Evolutionary conservation across 1,140 invertebrate genomes (phyloP), one percentile per base, ranked within the genome.

Genomic region (Drosophila kanapiae): DNA sequence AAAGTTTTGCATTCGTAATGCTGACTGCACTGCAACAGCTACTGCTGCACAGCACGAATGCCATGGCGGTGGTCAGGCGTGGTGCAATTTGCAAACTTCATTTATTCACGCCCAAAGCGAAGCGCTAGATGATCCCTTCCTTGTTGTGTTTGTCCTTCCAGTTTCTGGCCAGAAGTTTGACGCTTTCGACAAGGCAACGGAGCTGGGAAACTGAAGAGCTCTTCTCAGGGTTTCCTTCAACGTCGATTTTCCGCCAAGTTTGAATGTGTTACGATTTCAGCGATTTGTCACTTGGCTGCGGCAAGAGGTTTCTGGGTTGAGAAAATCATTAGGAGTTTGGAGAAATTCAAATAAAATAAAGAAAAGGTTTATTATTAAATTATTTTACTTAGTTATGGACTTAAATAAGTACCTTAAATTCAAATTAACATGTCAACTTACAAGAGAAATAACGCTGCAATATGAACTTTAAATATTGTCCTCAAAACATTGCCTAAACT

Each of bases 81-180:
- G 85, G 81, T 90, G 85, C 85, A 88, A 88, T 88, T 90, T 88
- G 85, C 85, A 90, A 90, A 90, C 85, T 90, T 90, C 85, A 90
- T 90, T 90, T 90, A 90, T 90, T 90, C 86, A 90, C 85, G 85
- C 85, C 85, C 82, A 75, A 49, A 85, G 86, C 81, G 74, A 75
- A 62, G 72, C 71, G 70, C 71, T 71, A 70, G 74, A 64, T 69
- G 62, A 78, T 48, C 75, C 61, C 56, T 48, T 38, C 40, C 54
- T 71, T 78, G 79, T 86, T 86, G 84, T 86, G 84, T 88, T 88
- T 81, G 62, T 61, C 67, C 67, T 65, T 70, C 69, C 59, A 84
- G 81, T 78, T 90, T 70, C 67, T 78, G 78, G 53, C 57, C 54
- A 72, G 45, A 78, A 83, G 72, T 87, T 87, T 87, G 84, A 87